Base-by-base conservation (phyloP, 2,888 invertebrate species). In the Lamellibrachia satsuma region DNA sequence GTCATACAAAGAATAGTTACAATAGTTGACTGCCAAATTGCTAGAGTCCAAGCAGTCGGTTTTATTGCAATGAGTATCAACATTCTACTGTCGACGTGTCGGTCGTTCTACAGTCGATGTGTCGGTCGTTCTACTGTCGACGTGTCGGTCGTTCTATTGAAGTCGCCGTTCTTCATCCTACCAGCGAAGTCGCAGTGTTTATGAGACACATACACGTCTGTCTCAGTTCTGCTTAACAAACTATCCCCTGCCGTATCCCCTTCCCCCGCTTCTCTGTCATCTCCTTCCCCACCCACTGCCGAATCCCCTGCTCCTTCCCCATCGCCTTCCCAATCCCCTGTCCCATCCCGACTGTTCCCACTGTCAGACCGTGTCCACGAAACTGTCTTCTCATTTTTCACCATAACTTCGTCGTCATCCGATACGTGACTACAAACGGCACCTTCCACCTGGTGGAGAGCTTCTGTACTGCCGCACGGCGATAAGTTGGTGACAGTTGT, bases 111-210 rank as follows among this genome's bases (percentile, higher is more conserved):
- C n/a, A 0, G 39, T 39, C 39, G 39, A 39, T 1, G 39, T 39
- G 39, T 39, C 39, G 39, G 39, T 39, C 39, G 39, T 39, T 75
- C 75, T 22, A 75, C 75, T 3, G 75, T 75, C n/a, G 75, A 75
- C n/a, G 75, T 75, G 22, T 75, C 75, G 75, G 15, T 75, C n/a
- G 75, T 75, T 75, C n/a, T 4, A 22, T 15, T 75, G n/a, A 75
- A 75, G 75, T 75, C 75, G 6, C 75, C 11, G 75, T 75, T 11
- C n/a, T 75, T n/a, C n/a, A 75, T 75, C n/a, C 75, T 75, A n/a
- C n/a, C 75, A 75, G 75, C 75, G 22, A 75, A 75, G 75, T 75
- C 75, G 75, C 75, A 75, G 75, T 75, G 75, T 75, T 75, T 75
- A 22, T 75, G 75, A 75, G 75, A 22, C 75, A 75, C 75, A 22